A percentile compares a stretch with the other conserved stretches of the same genome.
phyloP scores from a whole-genome alignment of 2,888 invertebrate genomes.

The Sipha maydis region DNA sequence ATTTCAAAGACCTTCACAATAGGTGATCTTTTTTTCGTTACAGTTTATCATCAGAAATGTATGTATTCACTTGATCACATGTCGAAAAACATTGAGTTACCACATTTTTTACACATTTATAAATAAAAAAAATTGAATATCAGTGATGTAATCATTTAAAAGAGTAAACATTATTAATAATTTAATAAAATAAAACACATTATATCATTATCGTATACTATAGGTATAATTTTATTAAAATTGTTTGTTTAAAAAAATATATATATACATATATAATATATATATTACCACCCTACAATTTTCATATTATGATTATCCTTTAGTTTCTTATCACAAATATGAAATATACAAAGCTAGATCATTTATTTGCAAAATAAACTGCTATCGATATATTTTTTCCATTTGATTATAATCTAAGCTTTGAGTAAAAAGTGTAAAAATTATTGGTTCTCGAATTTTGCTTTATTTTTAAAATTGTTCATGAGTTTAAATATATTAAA shows the following conservation, averaged over 20 bases:
- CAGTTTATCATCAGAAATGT: not conserved
- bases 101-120: not conserved
- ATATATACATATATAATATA: not conserved
- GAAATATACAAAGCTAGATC: not conserved
- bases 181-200: too few relatives aligned
- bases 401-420: not conserved
- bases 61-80: not conserved
- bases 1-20: slow-evolving; percentile 34
- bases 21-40: not conserved
- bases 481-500: too few relatives aligned
- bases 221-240: too few relatives aligned
- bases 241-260: not conserved
- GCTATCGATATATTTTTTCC: not conserved
- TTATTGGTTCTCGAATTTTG: slow-evolving; percentile 7
- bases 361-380: slow-evolving; percentile 1
- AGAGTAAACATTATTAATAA: too few relatives aligned
- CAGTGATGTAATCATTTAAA: too few relatives aligned
- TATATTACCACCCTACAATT: too few relatives aligned
- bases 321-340: not conserved
- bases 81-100: not conserved
- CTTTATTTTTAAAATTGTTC: not conserved
- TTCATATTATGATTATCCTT: too few relatives aligned
- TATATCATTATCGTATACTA: too few relatives aligned
- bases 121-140: too few relatives aligned
- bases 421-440: not conserved